Conservation (phyloP, 2,797 vertebrate species). For the Melanotaenia parkinsoni region DNA sequence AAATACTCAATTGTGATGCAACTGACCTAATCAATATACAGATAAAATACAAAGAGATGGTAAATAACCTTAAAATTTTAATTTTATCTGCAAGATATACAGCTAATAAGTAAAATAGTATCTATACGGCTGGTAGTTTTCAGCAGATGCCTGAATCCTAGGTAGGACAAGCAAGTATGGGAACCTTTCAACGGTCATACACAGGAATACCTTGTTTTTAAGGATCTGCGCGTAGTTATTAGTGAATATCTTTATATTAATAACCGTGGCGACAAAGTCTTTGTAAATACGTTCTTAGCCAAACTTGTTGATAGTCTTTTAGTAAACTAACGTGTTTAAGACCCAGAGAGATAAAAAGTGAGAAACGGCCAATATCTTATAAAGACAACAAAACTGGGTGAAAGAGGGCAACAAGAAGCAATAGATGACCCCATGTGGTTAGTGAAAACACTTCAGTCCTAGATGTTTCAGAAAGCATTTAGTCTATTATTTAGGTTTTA, state of each 20-base stretch:
- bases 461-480: slow-evolving; percentile 40
- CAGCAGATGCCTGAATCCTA: no score
- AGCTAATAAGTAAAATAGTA: not conserved
- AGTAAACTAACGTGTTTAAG: not conserved
- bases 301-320: not conserved
- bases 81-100: no score
- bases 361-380: not conserved
- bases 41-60: not conserved
- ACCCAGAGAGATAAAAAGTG: no score
- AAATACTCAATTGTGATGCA: not conserved
- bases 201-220: not conserved
- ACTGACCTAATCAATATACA: not conserved
- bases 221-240: not conserved
- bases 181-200: no score
- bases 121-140: no score
- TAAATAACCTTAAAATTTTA: not conserved
- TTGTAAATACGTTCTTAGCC: not conserved
- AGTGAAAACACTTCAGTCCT: slow-evolving; percentile 39
- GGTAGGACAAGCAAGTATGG: no score
- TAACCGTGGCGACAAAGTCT: not conserved
- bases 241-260: not conserved
- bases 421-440: slow-evolving; percentile 74
- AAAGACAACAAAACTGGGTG: slow-evolving; percentile 12
- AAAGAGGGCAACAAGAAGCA: not conserved
- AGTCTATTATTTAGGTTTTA: not conserved